Conservation (phyloP, 2,797 vertebrate species). For the Lerista edwardsae region DNA sequence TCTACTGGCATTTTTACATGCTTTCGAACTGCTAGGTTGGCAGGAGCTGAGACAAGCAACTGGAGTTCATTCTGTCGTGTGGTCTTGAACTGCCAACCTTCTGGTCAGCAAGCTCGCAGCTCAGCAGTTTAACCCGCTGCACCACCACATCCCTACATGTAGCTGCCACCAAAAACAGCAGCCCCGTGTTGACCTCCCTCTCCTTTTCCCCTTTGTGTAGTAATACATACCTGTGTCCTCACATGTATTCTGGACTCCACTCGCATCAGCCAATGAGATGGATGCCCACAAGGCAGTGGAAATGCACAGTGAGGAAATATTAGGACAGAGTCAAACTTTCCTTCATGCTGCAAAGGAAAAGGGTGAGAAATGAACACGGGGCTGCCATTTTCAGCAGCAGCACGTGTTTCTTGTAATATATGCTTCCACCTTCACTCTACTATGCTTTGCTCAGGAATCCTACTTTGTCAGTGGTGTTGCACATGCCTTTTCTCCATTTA, state of each 20-base stretch:
- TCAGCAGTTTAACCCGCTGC: too few relatives aligned
- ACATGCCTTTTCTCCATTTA: conserved; percentile 21
- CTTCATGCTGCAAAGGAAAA: background rate
- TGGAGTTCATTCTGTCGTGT: too few relatives aligned
- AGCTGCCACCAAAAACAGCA: background rate
- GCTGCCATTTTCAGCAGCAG: background rate
- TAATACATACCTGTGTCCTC: background rate
- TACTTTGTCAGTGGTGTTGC: background rate
- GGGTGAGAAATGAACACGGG: background rate
- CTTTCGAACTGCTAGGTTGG: too few relatives aligned
- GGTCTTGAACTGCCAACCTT: too few relatives aligned
- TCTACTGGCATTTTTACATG: too few relatives aligned
- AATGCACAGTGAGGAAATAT: background rate
- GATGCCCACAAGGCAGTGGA: background rate
- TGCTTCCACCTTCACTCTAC: background rate
- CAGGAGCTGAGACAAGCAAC: too few relatives aligned
- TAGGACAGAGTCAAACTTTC: background rate
- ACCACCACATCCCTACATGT: too few relatives aligned
- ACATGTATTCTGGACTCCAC: background rate
- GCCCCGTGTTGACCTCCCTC: background rate
- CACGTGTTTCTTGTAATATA: background rate
- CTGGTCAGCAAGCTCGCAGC: too few relatives aligned
- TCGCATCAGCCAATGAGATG: background rate
- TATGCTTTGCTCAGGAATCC: background rate
- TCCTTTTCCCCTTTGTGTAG: too few relatives aligned